Percentiles rank a stretch among this genome's conserved stretches.
phyloP scores from a whole-genome alignment of 2,113 vertebrate genomes.

The Dicaeum eximium region DNA sequence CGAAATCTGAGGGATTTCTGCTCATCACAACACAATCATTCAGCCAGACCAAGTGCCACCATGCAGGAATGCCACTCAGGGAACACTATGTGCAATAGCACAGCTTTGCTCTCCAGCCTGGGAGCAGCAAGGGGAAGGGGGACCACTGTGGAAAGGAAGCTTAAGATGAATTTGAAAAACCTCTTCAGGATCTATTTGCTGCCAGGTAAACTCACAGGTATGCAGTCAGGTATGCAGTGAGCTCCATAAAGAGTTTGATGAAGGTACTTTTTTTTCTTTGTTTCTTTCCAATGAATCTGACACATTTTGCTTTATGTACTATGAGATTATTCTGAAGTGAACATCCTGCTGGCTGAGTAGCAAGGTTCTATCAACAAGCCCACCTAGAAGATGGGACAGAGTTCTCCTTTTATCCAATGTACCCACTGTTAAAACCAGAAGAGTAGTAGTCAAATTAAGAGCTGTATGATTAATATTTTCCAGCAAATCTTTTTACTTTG shows the following conservation, averaged over 20 bases:
- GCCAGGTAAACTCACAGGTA: not conserved
- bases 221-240: not conserved
- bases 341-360: not conserved
- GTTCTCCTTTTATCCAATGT: not conserved
- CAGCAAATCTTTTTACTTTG: conserved; percentile 9
- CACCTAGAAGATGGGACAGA: not conserved
- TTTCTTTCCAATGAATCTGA: not conserved
- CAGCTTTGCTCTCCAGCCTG: not conserved
- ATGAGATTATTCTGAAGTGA: not conserved
- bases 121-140: not conserved
- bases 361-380: not conserved
- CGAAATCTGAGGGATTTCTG: not conserved
- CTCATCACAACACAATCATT: not conserved
- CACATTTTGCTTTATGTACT: not conserved
- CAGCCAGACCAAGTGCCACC: not conserved
- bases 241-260: not conserved
- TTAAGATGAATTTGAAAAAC: not conserved
- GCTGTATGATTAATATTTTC: not conserved
- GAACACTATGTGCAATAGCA: not conserved
- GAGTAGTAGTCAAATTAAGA: not conserved
- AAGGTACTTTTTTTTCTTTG: not conserved
- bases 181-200: not conserved
- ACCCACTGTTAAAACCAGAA: not conserved
- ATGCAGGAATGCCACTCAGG: not conserved
- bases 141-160: not conserved